Conservation (phyloP, 1,140 invertebrate species). For the Belonocnema kinseyi region DNA sequence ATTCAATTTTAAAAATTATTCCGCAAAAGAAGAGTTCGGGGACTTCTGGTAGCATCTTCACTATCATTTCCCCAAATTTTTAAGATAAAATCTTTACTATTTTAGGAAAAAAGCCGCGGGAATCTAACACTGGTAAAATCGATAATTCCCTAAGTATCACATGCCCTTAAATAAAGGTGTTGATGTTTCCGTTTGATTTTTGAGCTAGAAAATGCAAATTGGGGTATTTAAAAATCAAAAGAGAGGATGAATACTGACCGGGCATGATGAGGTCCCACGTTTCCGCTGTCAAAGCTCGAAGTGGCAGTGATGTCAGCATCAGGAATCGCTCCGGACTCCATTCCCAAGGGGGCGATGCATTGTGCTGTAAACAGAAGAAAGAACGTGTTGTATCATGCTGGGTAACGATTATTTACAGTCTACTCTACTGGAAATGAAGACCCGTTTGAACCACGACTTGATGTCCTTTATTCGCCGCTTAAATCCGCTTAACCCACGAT, state of each 20-base stretch:
- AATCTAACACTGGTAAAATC: too few species aligned
- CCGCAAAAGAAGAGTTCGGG: too few species aligned
- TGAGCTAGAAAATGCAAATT: not conserved
- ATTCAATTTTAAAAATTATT: too few species aligned
- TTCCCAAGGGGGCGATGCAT: conserved; percentile 82
- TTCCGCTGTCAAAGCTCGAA: conserved; percentile 84
- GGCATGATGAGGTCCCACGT: conserved; percentile 83
- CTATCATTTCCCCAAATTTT: too few species aligned
- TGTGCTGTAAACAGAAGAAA: conserved; percentile 77
- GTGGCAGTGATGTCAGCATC: conserved; percentile 83
- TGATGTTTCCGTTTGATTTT: not conserved
- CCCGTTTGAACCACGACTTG: conserved; percentile 7
- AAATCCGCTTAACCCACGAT: not conserved
- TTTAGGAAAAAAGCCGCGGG: too few species aligned
- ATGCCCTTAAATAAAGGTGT: too few species aligned
- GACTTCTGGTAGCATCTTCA: too few species aligned
- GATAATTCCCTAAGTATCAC: too few species aligned
- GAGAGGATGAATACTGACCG: conserved; percentile 58
- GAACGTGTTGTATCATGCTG: conserved; percentile 32
- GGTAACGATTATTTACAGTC: conserved; percentile 30
- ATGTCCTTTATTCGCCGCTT: not conserved
- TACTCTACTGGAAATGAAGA: conserved; percentile 1
- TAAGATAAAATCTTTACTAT: too few species aligned
- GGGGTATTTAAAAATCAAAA: not conserved
- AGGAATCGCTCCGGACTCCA: conserved; percentile 84